Conservation (phyloP, 2,113 vertebrate species). For the Ariopsis seemanni region DNA sequence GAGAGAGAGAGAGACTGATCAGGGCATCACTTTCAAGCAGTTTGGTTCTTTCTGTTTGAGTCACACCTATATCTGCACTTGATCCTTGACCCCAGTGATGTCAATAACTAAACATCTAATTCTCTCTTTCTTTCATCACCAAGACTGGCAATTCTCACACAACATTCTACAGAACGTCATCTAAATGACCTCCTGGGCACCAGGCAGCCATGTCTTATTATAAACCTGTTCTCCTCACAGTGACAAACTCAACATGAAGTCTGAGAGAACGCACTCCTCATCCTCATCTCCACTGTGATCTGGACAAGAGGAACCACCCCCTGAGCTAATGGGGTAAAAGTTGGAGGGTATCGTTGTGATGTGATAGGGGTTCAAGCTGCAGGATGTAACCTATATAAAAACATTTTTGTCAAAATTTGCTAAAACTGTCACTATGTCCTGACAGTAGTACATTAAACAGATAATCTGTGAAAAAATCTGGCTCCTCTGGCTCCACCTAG, state of each 20-base stretch:
- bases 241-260: neutral
- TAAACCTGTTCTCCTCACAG: neutral
- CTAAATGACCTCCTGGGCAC: no score
- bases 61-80: neutral
- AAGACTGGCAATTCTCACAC: neutral
- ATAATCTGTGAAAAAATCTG: no score
- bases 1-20: neutral
- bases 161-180: no score
- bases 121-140: neutral
- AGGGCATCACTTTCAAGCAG: neutral
- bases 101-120: no score
- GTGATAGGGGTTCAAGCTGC: no score
- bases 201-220: neutral
- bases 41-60: neutral
- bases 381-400: no score
- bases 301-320: neutral
- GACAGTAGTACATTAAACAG: no score
- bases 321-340: neutral
- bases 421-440: no score
- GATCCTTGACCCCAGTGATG: neutral
- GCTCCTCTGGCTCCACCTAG: no score
- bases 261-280: neutral
- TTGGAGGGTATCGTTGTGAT: no score
- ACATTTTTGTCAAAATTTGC: no score
- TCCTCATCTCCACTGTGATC: neutral